Conservation (phyloP, 2,113 vertebrate species). For the Procavia capensis region DNA sequence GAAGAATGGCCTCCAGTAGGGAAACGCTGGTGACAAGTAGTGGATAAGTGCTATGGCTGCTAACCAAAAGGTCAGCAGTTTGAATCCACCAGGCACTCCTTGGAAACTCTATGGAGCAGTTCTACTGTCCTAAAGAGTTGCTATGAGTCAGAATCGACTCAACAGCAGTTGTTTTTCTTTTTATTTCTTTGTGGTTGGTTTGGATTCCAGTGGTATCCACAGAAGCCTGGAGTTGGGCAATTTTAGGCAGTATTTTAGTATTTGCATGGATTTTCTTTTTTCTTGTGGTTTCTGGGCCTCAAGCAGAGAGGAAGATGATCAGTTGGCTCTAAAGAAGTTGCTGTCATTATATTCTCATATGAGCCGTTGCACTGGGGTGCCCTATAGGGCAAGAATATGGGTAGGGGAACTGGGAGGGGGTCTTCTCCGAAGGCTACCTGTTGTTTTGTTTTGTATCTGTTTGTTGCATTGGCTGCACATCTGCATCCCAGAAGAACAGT, state of each 20-base stretch:
- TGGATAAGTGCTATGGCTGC: too few relatives aligned
- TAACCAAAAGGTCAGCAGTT: too few relatives aligned
- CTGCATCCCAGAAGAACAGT: neutral
- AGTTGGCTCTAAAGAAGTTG: neutral
- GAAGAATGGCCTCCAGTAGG: too few relatives aligned
- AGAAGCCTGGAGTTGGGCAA: neutral
- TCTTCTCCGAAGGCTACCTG: neutral
- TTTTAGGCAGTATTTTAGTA: neutral
- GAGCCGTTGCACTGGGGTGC: neutral
- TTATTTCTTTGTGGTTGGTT: too few relatives aligned
- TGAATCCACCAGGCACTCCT: too few relatives aligned
- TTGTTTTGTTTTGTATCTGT: neutral
- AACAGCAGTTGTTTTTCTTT: too few relatives aligned
- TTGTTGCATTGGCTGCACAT: neutral
- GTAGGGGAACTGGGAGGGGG: neutral
- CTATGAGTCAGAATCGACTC: too few relatives aligned
- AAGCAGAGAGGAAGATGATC: neutral
- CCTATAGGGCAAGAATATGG: accelerated
- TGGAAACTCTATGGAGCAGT: too few relatives aligned
- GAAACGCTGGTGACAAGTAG: too few relatives aligned
- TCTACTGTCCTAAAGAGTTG: too few relatives aligned
- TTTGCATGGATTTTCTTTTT: neutral
- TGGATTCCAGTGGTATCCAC: neutral
- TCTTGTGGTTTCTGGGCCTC: neutral
- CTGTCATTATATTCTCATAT: neutral